Evolutionary conservation across 1,140 invertebrate genomes (phyloP).

Genomic region (Drosophila ananassae): DNA sequence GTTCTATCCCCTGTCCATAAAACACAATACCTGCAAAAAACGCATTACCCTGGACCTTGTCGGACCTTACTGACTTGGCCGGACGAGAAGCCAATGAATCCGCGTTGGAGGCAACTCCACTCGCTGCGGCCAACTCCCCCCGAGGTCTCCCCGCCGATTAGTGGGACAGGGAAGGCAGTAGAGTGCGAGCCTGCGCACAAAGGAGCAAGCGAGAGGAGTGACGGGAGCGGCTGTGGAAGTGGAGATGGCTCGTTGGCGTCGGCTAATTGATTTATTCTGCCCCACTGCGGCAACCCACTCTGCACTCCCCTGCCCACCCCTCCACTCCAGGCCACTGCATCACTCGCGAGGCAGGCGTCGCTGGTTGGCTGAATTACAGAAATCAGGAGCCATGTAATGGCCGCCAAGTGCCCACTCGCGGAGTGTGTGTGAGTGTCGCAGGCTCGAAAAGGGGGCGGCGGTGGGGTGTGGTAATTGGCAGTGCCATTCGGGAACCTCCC

Average conservation of each 20-base stretch:
- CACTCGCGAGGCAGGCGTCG: slow-evolving; percentile 7
- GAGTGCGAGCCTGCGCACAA: slow-evolving; percentile 23
- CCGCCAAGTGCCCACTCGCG: slow-evolving; percentile 40
- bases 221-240: slow-evolving; percentile 22
- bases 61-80: slow-evolving; percentile 46
- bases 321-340: background rate
- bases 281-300: slow-evolving; percentile 3
- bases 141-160: background rate
- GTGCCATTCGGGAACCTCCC: slow-evolving; percentile 26
- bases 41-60: slow-evolving; percentile 54
- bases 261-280: slow-evolving; percentile 69
- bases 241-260: slow-evolving; percentile 37
- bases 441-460: slow-evolving; percentile 4
- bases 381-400: slow-evolving; percentile 53
- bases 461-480: slow-evolving; percentile 18
- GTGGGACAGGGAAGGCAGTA: slow-evolving; percentile 6
- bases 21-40: slow-evolving; percentile 40
- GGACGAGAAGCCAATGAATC: slow-evolving; percentile 61
- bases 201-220: slow-evolving; percentile 3
- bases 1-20: no score
- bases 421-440: background rate
- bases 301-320: background rate
- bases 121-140: slow-evolving; percentile 12
- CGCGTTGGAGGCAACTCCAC: slow-evolving; percentile 40
- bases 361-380: slow-evolving; percentile 51